Conservation (phyloP, 2,113 vertebrate genomes). For the Pteronura brasiliensis region DNA sequence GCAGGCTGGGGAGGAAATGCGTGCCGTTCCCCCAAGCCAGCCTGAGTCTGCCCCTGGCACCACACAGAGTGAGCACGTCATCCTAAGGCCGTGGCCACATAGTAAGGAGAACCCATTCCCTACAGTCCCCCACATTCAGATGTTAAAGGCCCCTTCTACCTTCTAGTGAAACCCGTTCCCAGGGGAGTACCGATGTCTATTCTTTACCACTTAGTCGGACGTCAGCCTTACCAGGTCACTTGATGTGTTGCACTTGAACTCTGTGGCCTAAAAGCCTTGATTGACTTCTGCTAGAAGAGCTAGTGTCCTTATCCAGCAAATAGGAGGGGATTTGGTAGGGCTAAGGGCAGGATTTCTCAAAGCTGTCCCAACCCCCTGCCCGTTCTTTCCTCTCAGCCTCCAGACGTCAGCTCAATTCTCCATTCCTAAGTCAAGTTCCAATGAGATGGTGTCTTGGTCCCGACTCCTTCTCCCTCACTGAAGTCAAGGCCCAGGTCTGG, state of each 20-base stretch:
- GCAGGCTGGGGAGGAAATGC: fast-evolving
- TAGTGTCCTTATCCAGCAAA: background rate
- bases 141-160: background rate
- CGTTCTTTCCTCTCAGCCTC: background rate
- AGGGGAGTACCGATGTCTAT: background rate
- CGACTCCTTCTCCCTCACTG: background rate
- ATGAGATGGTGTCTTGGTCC: background rate
- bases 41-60: background rate
- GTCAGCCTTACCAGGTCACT: background rate
- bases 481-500: background rate
- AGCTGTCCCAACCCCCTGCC: background rate
- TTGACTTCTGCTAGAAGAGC: background rate
- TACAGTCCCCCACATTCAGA: background rate
- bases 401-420: background rate
- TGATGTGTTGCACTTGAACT: background rate
- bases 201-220: background rate
- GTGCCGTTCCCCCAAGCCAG: background rate
- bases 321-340: background rate
- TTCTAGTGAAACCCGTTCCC: background rate
- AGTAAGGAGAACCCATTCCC: background rate
- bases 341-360: background rate
- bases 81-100: background rate
- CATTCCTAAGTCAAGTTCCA: background rate
- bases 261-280: background rate
- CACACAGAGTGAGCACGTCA: background rate